phyloP scores from a whole-genome alignment of 2,888 invertebrate species.

The Mamestra brassicae region DNA sequence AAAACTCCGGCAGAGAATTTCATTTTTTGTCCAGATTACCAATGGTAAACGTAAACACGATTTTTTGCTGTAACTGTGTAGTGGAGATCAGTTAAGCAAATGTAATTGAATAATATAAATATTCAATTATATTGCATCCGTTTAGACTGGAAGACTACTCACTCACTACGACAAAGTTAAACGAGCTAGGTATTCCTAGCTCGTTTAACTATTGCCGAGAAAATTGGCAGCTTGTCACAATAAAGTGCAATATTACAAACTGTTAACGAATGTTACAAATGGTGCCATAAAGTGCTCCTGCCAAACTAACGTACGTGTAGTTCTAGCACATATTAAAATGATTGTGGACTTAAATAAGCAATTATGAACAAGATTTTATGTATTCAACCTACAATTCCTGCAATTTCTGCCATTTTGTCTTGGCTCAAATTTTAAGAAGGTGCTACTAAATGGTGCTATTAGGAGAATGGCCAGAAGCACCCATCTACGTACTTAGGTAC shows the following conservation, averaged over 20 bases:
- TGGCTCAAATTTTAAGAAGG: slow-evolving; percentile 20
- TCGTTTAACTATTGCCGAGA: neutral
- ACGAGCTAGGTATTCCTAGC: too few species aligned
- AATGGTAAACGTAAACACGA: too few species aligned
- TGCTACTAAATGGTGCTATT: slow-evolving; percentile 15
- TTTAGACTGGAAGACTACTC: too few species aligned
- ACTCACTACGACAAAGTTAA: neutral
- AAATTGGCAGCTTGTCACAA: neutral
- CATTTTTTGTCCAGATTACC: too few species aligned
- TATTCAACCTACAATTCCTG: neutral
- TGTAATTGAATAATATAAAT: too few species aligned
- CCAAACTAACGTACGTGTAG: neutral
- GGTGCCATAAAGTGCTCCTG: neutral
- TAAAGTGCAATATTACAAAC: slow-evolving; percentile 2
- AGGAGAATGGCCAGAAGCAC: slow-evolving; percentile 37
- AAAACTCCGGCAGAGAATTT: too few species aligned
- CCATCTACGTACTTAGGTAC: neutral
- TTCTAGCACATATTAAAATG: slow-evolving; percentile 32
- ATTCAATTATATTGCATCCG: too few species aligned
- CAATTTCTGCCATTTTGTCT: neutral
- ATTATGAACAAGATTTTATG: slow-evolving; percentile 32
- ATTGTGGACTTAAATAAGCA: neutral
- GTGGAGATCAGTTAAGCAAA: too few species aligned
- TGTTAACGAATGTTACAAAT: slow-evolving; percentile 2
- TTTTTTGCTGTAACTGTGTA: too few species aligned